Evolutionary conservation across 2,888 invertebrate species (phyloP).

Genomic region (Xylota segnis): DNA sequence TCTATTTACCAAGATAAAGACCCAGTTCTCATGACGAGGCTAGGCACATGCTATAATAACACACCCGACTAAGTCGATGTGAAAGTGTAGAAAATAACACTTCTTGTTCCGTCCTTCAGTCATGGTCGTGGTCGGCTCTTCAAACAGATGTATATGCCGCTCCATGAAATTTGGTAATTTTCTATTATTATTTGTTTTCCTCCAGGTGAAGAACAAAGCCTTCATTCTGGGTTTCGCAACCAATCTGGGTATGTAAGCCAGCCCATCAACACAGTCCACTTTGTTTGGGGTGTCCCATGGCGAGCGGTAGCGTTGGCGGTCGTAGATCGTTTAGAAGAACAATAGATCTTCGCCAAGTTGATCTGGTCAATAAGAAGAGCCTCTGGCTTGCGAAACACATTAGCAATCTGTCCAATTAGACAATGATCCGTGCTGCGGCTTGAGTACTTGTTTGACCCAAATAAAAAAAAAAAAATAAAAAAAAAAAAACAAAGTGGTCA

Average conservation of each 20-base stretch:
- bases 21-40: slow-evolving; percentile 57
- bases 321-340: slow-evolving; percentile 39
- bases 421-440: slow-evolving; percentile 16
- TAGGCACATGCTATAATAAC: slow-evolving; percentile 31
- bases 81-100: slow-evolving; percentile 67
- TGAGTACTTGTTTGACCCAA: slow-evolving; percentile 39
- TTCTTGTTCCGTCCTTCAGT: slow-evolving; percentile 11
- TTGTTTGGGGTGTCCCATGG: slow-evolving; percentile 39
- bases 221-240: slow-evolving; percentile 37
- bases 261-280: not conserved
- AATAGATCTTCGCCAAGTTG: slow-evolving; percentile 44
- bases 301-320: slow-evolving; percentile 38
- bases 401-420: slow-evolving; percentile 62
- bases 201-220: slow-evolving; percentile 19
- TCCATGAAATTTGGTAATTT: slow-evolving; percentile 66
- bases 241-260: not conserved
- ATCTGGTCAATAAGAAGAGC: slow-evolving; percentile 16
- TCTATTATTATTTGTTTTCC: slow-evolving; percentile 45
- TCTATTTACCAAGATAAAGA: slow-evolving; percentile 30
- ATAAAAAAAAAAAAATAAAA: slow-evolving; percentile 26
- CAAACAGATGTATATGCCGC: slow-evolving; percentile 24
- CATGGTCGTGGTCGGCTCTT: slow-evolving; percentile 19
- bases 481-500: slow-evolving; percentile 8
- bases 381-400: slow-evolving; percentile 16
- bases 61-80: slow-evolving; percentile 34